Evolutionary conservation across 2,113 vertebrate species (phyloP).

Genomic region (Anhinga anhinga): DNA sequence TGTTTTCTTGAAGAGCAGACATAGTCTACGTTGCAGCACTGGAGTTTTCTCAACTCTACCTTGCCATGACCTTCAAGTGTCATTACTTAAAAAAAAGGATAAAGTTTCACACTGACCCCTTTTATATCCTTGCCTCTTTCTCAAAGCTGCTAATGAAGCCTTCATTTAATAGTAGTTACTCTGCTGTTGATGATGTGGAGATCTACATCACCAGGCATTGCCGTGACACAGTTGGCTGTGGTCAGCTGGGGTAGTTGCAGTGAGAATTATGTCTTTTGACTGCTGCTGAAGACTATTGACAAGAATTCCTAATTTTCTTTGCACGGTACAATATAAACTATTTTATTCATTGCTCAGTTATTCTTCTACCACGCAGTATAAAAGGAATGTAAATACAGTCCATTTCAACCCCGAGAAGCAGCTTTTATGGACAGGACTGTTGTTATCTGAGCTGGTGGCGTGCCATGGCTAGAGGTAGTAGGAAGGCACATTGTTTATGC

Average conservation of each 20-base stretch:
- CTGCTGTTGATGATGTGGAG: background rate
- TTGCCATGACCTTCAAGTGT: background rate
- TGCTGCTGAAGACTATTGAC: background rate
- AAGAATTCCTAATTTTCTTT: background rate
- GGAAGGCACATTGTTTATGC: background rate
- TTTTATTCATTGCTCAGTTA: background rate
- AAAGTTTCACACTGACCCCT: background rate
- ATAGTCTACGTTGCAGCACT: background rate
- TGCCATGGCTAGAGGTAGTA: background rate
- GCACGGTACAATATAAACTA: fast-evolving
- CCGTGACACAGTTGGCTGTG: background rate
- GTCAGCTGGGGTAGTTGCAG: background rate
- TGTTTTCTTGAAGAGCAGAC: background rate
- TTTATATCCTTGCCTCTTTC: background rate
- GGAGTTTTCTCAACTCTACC: background rate
- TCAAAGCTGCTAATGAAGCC: background rate
- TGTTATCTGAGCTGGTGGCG: background rate
- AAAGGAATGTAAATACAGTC: background rate
- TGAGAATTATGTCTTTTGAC: background rate
- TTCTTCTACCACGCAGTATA: background rate
- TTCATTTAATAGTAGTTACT: background rate
- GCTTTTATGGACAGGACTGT: background rate
- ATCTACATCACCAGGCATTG: background rate
- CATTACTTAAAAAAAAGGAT: background rate
- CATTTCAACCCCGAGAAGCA: background rate